Evolutionary conservation across 2,797 vertebrate species (phyloP).

Genomic region (Schizothorax lantsangensis): DNA sequence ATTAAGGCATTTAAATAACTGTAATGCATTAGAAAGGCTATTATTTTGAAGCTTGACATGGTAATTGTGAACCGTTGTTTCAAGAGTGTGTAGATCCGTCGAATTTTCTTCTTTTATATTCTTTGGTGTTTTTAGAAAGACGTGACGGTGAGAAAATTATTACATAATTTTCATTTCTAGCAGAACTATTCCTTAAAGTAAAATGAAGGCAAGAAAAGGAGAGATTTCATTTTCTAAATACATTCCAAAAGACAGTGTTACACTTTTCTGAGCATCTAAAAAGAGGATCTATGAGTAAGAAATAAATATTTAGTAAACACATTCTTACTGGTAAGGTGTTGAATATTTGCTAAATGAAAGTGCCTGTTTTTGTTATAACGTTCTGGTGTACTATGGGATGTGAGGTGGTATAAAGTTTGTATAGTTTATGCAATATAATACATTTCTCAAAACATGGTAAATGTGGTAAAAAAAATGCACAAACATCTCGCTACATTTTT

Average conservation of each 20-base stretch:
- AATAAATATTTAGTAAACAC: conserved; percentile 38
- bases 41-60: neutral
- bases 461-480: neutral
- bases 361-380: neutral
- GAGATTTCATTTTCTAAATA: neutral
- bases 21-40: neutral
- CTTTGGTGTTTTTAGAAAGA: neutral
- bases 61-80: neutral
- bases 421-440: neutral
- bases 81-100: neutral
- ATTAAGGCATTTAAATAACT: neutral
- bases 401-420: neutral
- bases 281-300: neutral
- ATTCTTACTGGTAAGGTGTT: neutral
- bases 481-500: neutral
- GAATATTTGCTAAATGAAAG: neutral
- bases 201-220: neutral
- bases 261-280: neutral
- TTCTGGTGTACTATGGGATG: neutral
- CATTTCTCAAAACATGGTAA: neutral
- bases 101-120: neutral
- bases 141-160: neutral
- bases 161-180: neutral
- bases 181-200: neutral
- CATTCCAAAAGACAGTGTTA: conserved; percentile 17